Percentiles rank a stretch among this genome's conserved stretches.
phyloP scores from a whole-genome alignment of 2,113 vertebrate genomes.

The Globicephala melas region DNA sequence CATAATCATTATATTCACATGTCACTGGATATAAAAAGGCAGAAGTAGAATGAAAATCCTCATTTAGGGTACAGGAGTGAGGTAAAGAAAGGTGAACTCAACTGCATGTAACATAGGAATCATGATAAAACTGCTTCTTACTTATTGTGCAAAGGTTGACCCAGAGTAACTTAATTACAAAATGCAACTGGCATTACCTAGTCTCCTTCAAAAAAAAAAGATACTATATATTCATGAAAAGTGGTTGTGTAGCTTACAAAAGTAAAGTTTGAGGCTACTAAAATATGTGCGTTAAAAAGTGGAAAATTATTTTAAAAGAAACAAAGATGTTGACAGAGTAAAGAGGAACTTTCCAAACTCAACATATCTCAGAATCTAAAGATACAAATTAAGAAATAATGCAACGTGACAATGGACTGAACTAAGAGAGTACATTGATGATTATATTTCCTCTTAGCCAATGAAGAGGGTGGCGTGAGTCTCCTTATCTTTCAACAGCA shows the following conservation, averaged over 20 bases:
- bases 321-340: not conserved
- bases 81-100: not conserved
- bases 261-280: not conserved
- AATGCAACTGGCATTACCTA: not conserved
- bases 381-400: conserved; percentile 28
- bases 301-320: conserved; percentile 1
- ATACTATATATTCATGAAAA: not conserved
- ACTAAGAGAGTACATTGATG: not conserved
- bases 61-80: not conserved
- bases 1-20: not conserved
- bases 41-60: not conserved
- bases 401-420: not conserved
- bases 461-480: not conserved
- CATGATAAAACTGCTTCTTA: not conserved
- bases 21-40: not conserved
- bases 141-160: not conserved
- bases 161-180: not conserved
- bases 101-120: not conserved
- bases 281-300: not conserved
- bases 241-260: not conserved
- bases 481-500: not conserved
- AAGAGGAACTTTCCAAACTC: conserved; percentile 57
- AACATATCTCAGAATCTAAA: conserved; percentile 26
- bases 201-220: not conserved
- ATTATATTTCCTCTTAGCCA: not conserved